Conservation (phyloP, 2,113 vertebrate genomes). For the Tupaia chinensis region DNA sequence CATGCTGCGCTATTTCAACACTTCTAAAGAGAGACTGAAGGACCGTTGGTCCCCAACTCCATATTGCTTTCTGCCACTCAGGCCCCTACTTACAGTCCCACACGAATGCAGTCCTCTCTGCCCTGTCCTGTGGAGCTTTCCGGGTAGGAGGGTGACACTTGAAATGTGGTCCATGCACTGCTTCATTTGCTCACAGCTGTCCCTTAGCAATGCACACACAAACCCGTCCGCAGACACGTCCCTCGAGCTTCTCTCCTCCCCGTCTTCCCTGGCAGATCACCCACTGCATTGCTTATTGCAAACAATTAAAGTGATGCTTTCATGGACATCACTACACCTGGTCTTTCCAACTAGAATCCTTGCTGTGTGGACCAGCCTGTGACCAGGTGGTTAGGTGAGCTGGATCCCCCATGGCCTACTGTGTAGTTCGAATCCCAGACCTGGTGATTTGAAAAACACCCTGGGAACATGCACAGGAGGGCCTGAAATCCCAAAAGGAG, state of each 20-base stretch:
- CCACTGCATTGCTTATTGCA: too few species aligned
- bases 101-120: neutral
- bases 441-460: too few species aligned
- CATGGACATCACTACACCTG: neutral
- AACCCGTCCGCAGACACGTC: fast-evolving
- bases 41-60: neutral
- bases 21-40: neutral
- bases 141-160: neutral
- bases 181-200: neutral
- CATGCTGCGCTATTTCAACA: neutral
- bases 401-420: too few species aligned
- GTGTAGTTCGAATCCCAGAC: too few species aligned
- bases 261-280: neutral
- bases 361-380: neutral
- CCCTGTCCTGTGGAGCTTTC: too few species aligned
- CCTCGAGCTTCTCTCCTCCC: neutral
- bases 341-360: neutral
- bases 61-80: neutral
- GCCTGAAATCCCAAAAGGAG: too few species aligned
- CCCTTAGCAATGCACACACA: neutral
- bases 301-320: neutral
- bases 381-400: too few species aligned
- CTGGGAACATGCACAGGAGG: too few species aligned
- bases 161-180: neutral
- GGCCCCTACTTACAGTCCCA: neutral